A percentile compares a stretch with the other conserved stretches of the same genome.
Evolutionary conservation across 2,113 vertebrate species (phyloP).

Genomic region (Lipotes vexillifer): DNA sequence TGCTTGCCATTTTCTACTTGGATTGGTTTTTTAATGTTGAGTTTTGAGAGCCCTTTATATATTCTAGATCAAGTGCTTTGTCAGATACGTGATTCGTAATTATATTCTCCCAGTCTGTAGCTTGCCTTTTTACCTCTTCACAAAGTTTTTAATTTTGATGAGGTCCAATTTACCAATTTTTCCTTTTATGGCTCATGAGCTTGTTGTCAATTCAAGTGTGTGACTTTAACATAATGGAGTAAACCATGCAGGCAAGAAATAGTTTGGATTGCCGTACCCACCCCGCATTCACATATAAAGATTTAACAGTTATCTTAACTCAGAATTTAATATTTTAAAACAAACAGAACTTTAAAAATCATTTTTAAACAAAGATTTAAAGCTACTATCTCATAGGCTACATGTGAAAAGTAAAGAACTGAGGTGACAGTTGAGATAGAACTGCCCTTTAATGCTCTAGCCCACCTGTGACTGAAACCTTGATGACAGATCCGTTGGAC

Average conservation of each 20-base stretch:
- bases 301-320: background rate
- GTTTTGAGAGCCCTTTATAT: background rate
- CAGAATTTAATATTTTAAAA: background rate
- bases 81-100: background rate
- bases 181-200: background rate
- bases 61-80: background rate
- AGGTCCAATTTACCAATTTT: background rate
- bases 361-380: background rate
- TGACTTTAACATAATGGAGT: background rate
- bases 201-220: background rate
- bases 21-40: background rate
- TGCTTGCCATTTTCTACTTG: background rate
- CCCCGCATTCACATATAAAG: background rate
- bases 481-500: background rate
- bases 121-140: background rate
- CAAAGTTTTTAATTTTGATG: background rate
- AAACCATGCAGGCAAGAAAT: background rate
- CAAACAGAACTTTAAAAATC: background rate
- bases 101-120: background rate
- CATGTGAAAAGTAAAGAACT: background rate
- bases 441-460: background rate
- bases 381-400: background rate
- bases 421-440: background rate
- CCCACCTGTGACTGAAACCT: background rate
- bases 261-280: background rate